Evolutionary conservation across 2,113 vertebrate genomes (phyloP).

Genomic region (Caracal caracal): DNA sequence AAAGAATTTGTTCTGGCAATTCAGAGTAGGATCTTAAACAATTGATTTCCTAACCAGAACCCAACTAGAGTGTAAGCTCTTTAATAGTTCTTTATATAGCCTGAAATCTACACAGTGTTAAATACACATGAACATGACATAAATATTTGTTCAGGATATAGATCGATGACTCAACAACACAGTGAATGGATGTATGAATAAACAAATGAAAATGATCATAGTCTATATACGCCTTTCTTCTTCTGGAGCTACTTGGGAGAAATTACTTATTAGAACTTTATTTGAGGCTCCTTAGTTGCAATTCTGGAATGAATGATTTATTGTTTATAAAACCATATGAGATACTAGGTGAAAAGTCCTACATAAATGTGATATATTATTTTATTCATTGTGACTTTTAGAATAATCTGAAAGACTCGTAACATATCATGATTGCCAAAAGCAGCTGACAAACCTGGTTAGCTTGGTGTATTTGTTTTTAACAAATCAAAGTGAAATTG

Average conservation of each 20-base stretch:
- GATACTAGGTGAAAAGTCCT: slow-evolving; percentile 72
- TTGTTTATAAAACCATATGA: slow-evolving; percentile 50
- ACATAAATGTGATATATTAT: slow-evolving; percentile 69
- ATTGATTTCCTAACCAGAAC: background rate
- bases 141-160: background rate
- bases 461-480: slow-evolving; percentile 50
- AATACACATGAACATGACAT: background rate
- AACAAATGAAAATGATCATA: slow-evolving; percentile 20
- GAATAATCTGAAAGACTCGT: slow-evolving; percentile 61
- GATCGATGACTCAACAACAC: background rate
- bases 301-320: slow-evolving; percentile 63
- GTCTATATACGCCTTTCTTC: background rate
- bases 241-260: background rate
- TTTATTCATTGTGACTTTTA: slow-evolving; percentile 68
- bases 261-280: background rate
- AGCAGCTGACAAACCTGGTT: slow-evolving; percentile 61
- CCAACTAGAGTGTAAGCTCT: background rate
- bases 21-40: slow-evolving; percentile 17
- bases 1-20: slow-evolving; percentile 13
- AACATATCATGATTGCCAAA: slow-evolving; percentile 41
- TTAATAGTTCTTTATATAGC: background rate
- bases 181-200: background rate
- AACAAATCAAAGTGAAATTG: slow-evolving; percentile 65
- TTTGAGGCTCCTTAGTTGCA: background rate
- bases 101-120: background rate